Conservation (phyloP, 2,113 vertebrate species). For the Carassius auratus region DNA sequence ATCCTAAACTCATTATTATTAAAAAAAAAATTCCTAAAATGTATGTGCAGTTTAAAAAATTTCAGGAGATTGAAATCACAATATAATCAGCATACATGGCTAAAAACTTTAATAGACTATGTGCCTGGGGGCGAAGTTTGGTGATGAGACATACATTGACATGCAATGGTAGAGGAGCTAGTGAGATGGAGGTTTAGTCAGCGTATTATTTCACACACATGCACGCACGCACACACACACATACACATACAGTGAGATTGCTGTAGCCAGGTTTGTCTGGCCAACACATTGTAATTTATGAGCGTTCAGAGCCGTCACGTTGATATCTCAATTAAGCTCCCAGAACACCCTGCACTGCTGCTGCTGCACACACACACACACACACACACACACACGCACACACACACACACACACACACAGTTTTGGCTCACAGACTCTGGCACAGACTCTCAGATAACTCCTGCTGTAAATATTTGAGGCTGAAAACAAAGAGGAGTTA, state of each 20-base stretch:
- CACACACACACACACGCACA: constrained; percentile 24
- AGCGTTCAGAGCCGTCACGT: constrained; percentile 73
- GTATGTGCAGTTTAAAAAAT: not conserved
- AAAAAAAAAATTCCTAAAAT: not conserved
- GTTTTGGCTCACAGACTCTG: constrained; percentile 65
- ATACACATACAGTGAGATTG: constrained; percentile 53
- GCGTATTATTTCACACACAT: constrained; percentile 29
- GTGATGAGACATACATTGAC: constrained; percentile 11
- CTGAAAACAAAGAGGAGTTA: constrained; percentile 73
- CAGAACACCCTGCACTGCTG: constrained; percentile 39
- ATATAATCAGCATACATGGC: not conserved
- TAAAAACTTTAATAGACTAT: not conserved
- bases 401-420: constrained; percentile 51
- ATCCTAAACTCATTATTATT: not conserved
- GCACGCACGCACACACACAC: constrained; percentile 44
- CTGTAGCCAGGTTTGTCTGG: constrained; percentile 66
- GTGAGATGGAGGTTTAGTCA: not conserved
- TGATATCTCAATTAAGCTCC: constrained; percentile 79
- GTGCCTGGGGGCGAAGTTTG: not conserved
- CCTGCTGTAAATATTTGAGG: constrained; percentile 78
- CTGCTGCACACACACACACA: constrained; percentile 26
- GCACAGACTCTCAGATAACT: constrained; percentile 64
- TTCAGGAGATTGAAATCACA: too few species aligned
- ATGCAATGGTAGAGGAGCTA: not conserved
- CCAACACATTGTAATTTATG: constrained; percentile 77